These are phyloP conservation scores for Pseudococcus longispinus DNA, from an alignment of 2,888 invertebrate species.

Conservation along the genomic window DNA sequence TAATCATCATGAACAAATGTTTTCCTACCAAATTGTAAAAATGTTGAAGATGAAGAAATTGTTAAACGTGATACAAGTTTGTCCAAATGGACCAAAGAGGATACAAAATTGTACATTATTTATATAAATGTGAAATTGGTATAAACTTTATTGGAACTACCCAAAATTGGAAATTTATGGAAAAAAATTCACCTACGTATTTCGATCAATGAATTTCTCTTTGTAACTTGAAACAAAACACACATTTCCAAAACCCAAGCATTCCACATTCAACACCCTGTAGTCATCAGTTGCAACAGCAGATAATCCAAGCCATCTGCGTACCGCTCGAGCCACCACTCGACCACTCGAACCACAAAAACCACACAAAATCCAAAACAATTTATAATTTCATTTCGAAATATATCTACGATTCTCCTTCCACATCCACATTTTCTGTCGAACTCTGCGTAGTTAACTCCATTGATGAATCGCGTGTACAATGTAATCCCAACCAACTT, in stretches of 20 bases:
- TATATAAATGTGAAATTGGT: too few relatives aligned
- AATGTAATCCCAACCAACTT: background rate
- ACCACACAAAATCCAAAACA: background rate
- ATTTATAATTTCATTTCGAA: background rate
- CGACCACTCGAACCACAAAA: background rate
- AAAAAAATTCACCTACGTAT: too few relatives aligned
- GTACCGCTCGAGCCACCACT: background rate
- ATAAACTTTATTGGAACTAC: too few relatives aligned
- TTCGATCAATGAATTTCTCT: too few relatives aligned
- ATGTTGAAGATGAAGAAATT: too few relatives aligned
- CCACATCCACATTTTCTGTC: background rate
- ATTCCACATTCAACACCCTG: background rate
- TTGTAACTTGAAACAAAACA: too few relatives aligned
- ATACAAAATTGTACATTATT: too few relatives aligned
- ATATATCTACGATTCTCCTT: background rate
- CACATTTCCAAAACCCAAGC: background rate
- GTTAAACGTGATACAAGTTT: too few relatives aligned
- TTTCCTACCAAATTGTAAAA: too few relatives aligned
- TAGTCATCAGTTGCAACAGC: background rate
- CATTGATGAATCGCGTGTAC: slow-evolving; percentile 2
- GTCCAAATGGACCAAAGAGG: too few relatives aligned
- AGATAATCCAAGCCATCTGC: background rate
- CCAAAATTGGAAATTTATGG: too few relatives aligned
- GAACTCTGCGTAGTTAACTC: background rate
- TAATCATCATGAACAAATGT: too few relatives aligned